These are phyloP conservation scores for Agraylea sexmaculata DNA, from an alignment of 1,140 invertebrate species.

Conservation along the genomic window DNA sequence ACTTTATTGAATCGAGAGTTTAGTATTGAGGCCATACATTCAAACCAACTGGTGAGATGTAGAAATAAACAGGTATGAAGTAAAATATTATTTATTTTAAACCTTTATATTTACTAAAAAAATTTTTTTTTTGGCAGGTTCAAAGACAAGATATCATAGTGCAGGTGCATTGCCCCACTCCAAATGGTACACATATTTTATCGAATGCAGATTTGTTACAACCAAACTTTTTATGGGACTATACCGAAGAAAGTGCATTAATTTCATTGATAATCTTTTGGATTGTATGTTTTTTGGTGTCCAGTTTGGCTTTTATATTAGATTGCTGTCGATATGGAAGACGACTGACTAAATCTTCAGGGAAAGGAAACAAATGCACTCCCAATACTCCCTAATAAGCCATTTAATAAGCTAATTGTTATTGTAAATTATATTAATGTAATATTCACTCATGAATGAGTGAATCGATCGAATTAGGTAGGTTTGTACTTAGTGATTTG, in stretches of 20 bases:
- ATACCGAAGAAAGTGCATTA: slow-evolving; percentile 42
- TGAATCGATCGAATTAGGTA: too few relatives aligned
- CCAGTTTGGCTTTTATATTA: slow-evolving; percentile 43
- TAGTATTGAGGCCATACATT: slow-evolving; percentile 48
- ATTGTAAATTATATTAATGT: too few relatives aligned
- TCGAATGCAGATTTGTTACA: slow-evolving; percentile 43
- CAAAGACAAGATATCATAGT: slow-evolving; percentile 74
- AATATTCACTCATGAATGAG: too few relatives aligned
- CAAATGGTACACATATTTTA: slow-evolving; percentile 62
- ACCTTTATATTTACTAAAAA: slow-evolving; percentile 17
- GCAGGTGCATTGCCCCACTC: slow-evolving; percentile 60
- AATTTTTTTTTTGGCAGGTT: slow-evolving; percentile 40
- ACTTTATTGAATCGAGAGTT: slow-evolving; percentile 55
- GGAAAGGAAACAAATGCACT: slow-evolving; percentile 36
- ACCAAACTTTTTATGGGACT: slow-evolving; percentile 34
- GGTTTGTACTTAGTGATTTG: too few relatives aligned
- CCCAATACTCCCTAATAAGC: slow-evolving; percentile 30
- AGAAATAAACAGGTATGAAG: slow-evolving; percentile 51
- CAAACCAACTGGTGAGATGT: slow-evolving; percentile 37
- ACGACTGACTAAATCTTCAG: slow-evolving; percentile 26
- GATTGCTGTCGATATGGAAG: slow-evolving; percentile 42
- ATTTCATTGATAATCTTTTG: slow-evolving; percentile 47
- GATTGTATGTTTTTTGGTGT: slow-evolving; percentile 43
- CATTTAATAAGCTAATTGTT: background rate
- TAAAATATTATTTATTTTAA: slow-evolving; percentile 8